Evolutionary conservation across 2,888 invertebrate genomes (phyloP).

Genomic region (Phragmatobia fuliginosa): DNA sequence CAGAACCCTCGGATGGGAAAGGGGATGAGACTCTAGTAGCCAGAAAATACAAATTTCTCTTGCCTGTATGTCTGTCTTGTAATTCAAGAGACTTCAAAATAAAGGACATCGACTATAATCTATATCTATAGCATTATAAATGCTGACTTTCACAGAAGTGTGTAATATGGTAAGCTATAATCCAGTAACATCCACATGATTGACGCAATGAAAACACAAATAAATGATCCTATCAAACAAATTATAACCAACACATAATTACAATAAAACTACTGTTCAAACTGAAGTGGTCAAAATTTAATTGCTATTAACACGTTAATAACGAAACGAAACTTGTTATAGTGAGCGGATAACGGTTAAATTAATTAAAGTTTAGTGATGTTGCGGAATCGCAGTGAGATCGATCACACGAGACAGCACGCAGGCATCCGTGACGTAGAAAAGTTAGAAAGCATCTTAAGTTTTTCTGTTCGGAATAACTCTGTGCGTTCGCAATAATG

Average conservation of each 20-base stretch:
- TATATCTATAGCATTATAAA: neutral
- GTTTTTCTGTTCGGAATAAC: constrained; percentile 69
- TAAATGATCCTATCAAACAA: constrained; percentile 13
- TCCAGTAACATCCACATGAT: neutral
- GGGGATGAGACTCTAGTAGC: neutral
- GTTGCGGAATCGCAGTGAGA: constrained; percentile 33
- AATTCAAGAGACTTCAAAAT: neutral
- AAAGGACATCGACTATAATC: neutral
- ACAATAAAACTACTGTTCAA: constrained; percentile 7
- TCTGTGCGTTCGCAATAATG: constrained; percentile 54
- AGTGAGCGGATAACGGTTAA: constrained; percentile 25
- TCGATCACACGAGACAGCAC: constrained; percentile 44
- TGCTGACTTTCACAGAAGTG: neutral
- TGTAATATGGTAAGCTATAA: neutral
- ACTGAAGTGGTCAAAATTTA: neutral
- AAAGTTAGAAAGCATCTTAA: constrained; percentile 76
- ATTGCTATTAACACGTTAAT: constrained; percentile 5
- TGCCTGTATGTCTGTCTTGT: neutral
- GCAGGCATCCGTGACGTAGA: constrained; percentile 78
- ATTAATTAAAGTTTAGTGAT: constrained; percentile 52
- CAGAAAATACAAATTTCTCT: neutral
- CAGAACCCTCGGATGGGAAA: no score
- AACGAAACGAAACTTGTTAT: constrained; percentile 1
- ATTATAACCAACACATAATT: neutral
- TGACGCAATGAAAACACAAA: neutral